phyloP scores from a whole-genome alignment of 1,140 invertebrate genomes.

The Leptoteleia sp. region DNA sequence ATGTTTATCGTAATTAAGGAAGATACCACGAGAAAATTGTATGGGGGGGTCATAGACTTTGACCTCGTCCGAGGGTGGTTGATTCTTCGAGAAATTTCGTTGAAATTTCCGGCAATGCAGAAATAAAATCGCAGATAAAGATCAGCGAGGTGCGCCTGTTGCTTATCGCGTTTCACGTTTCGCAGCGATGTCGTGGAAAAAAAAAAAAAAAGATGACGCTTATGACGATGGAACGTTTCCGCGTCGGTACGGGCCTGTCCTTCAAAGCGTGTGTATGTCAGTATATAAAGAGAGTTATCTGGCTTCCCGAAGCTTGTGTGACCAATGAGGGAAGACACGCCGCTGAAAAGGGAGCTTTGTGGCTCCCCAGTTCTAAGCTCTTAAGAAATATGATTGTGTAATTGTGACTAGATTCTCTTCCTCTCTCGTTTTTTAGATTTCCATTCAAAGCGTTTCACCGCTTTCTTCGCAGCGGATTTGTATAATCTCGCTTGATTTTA shows the following conservation, averaged over 20 bases:
- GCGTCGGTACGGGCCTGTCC: constrained; percentile 55
- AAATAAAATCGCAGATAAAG: constrained; percentile 11
- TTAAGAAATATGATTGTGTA: constrained; percentile 66
- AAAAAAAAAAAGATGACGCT: constrained; percentile 24
- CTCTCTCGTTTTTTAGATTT: constrained; percentile 4
- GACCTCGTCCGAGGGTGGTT: too few relatives aligned
- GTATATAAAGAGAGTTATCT: constrained; percentile 67
- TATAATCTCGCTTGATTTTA: constrained; percentile 5
- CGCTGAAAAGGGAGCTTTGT: constrained; percentile 58
- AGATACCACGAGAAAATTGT: too few relatives aligned
- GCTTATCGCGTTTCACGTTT: constrained; percentile 24
- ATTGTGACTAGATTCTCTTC: too few relatives aligned
- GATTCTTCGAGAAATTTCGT: too few relatives aligned
- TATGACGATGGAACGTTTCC: constrained; percentile 35
- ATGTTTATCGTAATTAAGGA: too few relatives aligned
- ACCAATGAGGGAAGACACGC: constrained; percentile 67
- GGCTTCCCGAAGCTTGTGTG: constrained; percentile 73
- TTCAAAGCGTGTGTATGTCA: constrained; percentile 62
- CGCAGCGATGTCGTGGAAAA: not conserved
- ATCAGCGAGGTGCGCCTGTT: constrained; percentile 15
- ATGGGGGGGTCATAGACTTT: too few relatives aligned
- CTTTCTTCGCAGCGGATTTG: not conserved
- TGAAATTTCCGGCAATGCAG: too few relatives aligned
- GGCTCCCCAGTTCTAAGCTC: constrained; percentile 55
- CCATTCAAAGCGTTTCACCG: not conserved